Conservation (phyloP, 53 echinoderm and acorn worm genomes). For the Luidia sarsii region DNA sequence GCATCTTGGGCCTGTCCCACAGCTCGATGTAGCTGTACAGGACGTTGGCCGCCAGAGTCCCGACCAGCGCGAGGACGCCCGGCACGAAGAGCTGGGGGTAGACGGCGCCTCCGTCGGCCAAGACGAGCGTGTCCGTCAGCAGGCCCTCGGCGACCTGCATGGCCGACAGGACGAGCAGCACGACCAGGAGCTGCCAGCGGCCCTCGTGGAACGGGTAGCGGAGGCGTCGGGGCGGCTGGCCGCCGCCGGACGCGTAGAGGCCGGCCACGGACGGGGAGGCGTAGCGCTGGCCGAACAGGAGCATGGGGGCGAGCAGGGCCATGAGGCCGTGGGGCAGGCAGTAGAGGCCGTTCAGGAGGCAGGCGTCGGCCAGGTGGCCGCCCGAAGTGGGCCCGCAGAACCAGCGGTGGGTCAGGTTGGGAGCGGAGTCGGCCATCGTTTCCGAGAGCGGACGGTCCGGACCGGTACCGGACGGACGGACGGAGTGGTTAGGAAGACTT, state of each 20-base stretch:
- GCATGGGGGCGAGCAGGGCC: not conserved
- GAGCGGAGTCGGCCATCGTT: slow-evolving; percentile 12
- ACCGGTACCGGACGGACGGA: too few relatives aligned
- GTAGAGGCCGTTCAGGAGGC: slow-evolving; percentile 38
- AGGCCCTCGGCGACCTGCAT: slow-evolving; percentile 48
- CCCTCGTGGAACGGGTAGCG: slow-evolving; percentile 14
- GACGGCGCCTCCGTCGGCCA: not conserved
- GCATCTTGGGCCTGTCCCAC: slow-evolving; percentile 42
- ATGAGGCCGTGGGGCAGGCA: slow-evolving; percentile 36
- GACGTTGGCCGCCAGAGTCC: slow-evolving; percentile 3
- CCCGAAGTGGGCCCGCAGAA: slow-evolving; percentile 26
- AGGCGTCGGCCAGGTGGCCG: slow-evolving; percentile 8
- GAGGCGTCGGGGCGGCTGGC: not conserved
- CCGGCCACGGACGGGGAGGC: not conserved
- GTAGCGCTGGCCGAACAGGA: slow-evolving; percentile 25
- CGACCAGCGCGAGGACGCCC: slow-evolving; percentile 8
- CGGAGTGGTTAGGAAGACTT: too few relatives aligned
- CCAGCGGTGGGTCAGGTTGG: slow-evolving; percentile 15
- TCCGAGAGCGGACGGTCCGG: too few relatives aligned
- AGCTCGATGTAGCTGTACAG: slow-evolving; percentile 32
- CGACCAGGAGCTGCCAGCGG: slow-evolving; percentile 7
- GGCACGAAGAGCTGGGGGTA: slow-evolving; percentile 49
- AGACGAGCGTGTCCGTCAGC: slow-evolving; percentile 36
- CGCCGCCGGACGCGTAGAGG: slow-evolving; percentile 9
- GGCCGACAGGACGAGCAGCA: slow-evolving; percentile 14